A percentile compares a stretch with the other conserved stretches of the same genome.
phyloP scores from a whole-genome alignment of 2,113 vertebrate genomes.

The Pollachius pollachius region DNA sequence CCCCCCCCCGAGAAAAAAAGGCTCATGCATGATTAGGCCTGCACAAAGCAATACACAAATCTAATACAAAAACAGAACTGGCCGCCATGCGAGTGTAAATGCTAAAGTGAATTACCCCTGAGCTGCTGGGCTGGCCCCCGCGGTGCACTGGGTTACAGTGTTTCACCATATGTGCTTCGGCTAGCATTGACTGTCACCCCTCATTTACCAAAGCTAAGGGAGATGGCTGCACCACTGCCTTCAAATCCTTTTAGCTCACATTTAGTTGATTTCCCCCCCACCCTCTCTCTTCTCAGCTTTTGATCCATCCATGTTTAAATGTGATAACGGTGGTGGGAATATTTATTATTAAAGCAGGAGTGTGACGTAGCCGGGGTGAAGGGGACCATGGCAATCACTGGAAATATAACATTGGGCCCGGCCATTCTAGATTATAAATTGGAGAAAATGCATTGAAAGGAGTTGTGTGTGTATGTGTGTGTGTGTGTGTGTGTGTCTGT shows the following conservation, averaged over 20 bases:
- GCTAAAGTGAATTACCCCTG: slow-evolving; percentile 47
- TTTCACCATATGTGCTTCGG: slow-evolving; percentile 57
- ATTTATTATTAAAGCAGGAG: slow-evolving; percentile 21
- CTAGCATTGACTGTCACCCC: slow-evolving; percentile 64
- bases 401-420: slow-evolving; percentile 37
- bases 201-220: slow-evolving; percentile 49
- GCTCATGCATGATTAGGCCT: too few relatives aligned
- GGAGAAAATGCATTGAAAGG: slow-evolving; percentile 30
- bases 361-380: slow-evolving; percentile 23
- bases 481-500: neutral
- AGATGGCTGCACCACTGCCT: slow-evolving; percentile 43
- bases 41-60: neutral
- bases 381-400: slow-evolving; percentile 35
- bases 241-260: slow-evolving; percentile 69
- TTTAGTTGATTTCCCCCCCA: slow-evolving; percentile 61
- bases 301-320: slow-evolving; percentile 53
- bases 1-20: too few relatives aligned
- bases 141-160: slow-evolving; percentile 42
- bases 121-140: slow-evolving; percentile 4
- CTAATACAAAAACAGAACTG: slow-evolving; percentile 3
- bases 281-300: slow-evolving; percentile 13
- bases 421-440: slow-evolving; percentile 50
- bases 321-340: slow-evolving; percentile 54
- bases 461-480: slow-evolving; percentile 25
- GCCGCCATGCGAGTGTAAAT: slow-evolving; percentile 36